Conservation (phyloP, 2,113 vertebrate species). For the Picathartes gymnocephalus region DNA sequence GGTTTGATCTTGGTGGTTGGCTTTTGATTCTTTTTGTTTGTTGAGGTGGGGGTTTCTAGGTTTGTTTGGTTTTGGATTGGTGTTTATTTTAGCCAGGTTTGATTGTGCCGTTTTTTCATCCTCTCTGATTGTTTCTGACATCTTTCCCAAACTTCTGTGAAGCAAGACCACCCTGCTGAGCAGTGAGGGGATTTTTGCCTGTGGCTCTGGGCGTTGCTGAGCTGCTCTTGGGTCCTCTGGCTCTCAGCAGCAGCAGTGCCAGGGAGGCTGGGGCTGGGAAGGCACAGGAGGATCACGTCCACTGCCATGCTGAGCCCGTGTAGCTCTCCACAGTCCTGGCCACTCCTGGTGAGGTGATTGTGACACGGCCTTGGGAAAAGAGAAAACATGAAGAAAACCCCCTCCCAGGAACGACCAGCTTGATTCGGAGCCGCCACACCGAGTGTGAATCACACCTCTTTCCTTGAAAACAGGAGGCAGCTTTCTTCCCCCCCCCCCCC, state of each 20-base stretch:
- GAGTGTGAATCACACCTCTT: slow-evolving; percentile 7
- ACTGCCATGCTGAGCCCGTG: fast-evolving
- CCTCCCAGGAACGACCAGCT: background rate
- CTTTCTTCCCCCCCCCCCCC: background rate
- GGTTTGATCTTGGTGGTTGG: background rate
- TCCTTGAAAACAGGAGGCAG: background rate
- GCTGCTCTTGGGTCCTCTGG: background rate
- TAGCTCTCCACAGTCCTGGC: background rate
- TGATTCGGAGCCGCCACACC: background rate
- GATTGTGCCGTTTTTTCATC: background rate
- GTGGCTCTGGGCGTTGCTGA: background rate
- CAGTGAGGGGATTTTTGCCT: background rate
- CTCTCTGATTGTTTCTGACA: background rate
- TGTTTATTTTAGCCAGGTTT: background rate
- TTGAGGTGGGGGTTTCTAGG: background rate
- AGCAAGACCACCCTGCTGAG: background rate
- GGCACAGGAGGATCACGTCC: fast-evolving
- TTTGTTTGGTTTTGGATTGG: background rate
- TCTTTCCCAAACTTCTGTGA: background rate
- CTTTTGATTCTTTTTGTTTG: background rate
- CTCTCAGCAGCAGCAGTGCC: background rate
- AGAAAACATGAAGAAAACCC: background rate
- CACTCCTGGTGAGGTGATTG: background rate
- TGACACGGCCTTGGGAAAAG: background rate
- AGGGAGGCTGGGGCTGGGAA: background rate